Base-by-base conservation (phyloP, 2,888 invertebrate genomes). In the Hyposoter dolosus region DNA sequence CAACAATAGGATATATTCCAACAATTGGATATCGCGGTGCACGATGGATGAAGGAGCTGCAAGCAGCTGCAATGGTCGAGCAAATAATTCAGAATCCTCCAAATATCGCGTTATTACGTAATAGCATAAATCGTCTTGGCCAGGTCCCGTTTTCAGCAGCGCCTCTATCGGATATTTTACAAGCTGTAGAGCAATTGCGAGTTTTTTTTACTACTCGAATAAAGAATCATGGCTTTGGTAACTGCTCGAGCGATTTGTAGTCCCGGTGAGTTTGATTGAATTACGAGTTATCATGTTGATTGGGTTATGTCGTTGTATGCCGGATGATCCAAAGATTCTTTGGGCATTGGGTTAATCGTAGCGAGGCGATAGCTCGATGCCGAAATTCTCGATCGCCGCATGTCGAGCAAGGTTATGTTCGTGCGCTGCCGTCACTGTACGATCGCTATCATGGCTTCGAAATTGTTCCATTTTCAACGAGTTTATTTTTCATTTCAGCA, bases 401-500 rank as follows among this genome's bases (percentile, higher is more conserved):
- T 84, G 84, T 56, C n/a, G 28, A 77, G 68, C 19, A 66, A 78
- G 86, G 84, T 89, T 89, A 87, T 84, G 84, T 65, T 74, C 60
- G 50, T 32, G 15, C 12, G 50, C 32, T 43, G 76, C 35, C 66
- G 40, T 40, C 35, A 53, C 23, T 71, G 10, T 12, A 32, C 43
- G 32, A 15, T 71, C 17, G 23, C 50, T 5, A 9, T 40, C 45
- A 28, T 28, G 1, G 28, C 28, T 28, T 3, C 12, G 17, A 35
- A 32, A 53, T 28, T 23, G n/a, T 28, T 45, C 66, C 35, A 50
- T 74, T 23, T 5, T 1, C 56, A 12, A 23, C 12, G 23, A 56
- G 23, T 56, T 23, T 56, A 56, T 50, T 79, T 88, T 82, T 87
- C 35, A 86, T 95, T 95, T 89, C 91, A 95, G 95, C 93, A 28